Conservation (phyloP, 2,797 vertebrate genomes). For the Pantherophis vulpinus region DNA sequence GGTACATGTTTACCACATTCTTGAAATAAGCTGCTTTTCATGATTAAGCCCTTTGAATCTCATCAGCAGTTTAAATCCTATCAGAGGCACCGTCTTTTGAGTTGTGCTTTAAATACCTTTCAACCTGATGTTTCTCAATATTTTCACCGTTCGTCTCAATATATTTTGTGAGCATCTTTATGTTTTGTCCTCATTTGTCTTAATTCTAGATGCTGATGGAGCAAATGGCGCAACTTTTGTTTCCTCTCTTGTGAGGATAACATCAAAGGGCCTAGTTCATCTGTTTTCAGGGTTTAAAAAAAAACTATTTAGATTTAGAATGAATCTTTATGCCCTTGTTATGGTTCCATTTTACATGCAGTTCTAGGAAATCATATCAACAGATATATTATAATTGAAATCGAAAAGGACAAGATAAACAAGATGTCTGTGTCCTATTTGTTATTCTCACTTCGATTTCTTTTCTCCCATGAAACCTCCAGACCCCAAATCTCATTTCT, state of each 20-base stretch:
- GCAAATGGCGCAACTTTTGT: background rate
- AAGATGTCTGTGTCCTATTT: background rate
- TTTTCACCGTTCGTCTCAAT: background rate
- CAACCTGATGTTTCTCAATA: constrained; percentile 36
- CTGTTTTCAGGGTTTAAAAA: background rate
- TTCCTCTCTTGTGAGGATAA: background rate
- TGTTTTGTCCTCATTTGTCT: background rate
- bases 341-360: rapidly evolving
- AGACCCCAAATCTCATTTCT: constrained; percentile 33
- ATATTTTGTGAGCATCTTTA: constrained; percentile 28
- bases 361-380: background rate
- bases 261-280: background rate
- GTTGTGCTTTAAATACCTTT: constrained; percentile 65
- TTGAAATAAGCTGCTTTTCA: constrained; percentile 67
- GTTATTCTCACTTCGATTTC: constrained; percentile 24
- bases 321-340: background rate
- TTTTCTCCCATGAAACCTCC: constrained; percentile 10
- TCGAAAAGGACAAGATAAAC: background rate
- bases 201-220: background rate
- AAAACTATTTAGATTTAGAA: constrained; percentile 14
- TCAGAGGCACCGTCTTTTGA: constrained; percentile 67
- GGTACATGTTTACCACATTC: constrained; percentile 47
- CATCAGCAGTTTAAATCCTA: constrained; percentile 64
- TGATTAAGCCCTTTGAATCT: constrained; percentile 67
- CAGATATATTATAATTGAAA: constrained; percentile 16